phyloP scores from a whole-genome alignment of 1,140 invertebrate genomes.

The Globodera rostochiensis region DNA sequence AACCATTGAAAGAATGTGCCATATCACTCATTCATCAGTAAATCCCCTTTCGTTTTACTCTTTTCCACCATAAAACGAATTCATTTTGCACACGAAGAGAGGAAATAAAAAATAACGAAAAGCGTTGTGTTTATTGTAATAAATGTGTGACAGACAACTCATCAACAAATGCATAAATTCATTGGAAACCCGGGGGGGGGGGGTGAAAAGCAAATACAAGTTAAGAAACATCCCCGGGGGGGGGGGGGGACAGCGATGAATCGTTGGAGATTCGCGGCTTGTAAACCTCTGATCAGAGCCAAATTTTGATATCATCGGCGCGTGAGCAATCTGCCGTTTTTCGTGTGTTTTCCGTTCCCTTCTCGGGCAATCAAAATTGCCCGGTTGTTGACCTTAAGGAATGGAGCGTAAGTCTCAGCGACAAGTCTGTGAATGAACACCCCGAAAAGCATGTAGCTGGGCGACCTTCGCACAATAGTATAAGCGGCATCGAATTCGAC shows the following conservation, averaged over 20 bases:
- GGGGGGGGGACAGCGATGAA: background rate
- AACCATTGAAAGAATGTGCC: background rate
- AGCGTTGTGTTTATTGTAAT: no score
- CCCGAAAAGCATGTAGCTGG: constrained; percentile 37
- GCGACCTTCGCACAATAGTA: constrained; percentile 40
- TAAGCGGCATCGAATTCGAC: constrained; percentile 35
- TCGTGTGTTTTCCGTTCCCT: constrained; percentile 6
- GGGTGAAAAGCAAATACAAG: background rate
- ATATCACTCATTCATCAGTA: background rate
- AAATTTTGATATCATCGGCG: background rate
- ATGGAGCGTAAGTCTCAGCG: background rate
- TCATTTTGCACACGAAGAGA: constrained; percentile 13
- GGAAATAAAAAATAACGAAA: background rate
- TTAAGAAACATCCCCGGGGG: background rate
- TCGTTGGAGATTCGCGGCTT: background rate
- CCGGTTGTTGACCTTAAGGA: constrained; percentile 25
- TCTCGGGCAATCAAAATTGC: constrained; percentile 37
- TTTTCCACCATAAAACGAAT: background rate
- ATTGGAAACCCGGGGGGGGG: no score
- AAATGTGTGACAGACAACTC: no score
- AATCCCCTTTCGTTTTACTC: background rate
- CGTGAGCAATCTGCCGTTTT: background rate
- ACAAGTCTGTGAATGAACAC: background rate
- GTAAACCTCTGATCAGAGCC: no score
- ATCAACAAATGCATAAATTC: no score